These are phyloP conservation scores for Anadara kagoshimensis DNA, from an alignment of 1,140 invertebrate genomes.

Conservation along the genomic window DNA sequence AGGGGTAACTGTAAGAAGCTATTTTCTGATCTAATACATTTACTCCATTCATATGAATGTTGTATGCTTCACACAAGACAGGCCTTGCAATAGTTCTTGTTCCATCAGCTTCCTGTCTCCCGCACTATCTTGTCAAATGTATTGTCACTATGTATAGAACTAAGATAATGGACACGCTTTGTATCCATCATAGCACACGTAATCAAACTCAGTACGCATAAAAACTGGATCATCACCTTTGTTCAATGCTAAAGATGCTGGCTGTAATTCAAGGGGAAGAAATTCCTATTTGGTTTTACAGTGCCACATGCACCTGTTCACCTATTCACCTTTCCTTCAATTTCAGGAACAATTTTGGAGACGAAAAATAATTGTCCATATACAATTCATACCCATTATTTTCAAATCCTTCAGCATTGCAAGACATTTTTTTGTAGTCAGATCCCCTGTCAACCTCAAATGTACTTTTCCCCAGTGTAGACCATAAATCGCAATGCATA, in stretches of 20 bases:
- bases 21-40: neutral
- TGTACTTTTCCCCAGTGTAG: neutral
- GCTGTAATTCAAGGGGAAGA: neutral
- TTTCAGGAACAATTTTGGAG: neutral
- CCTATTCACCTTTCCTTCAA: neutral
- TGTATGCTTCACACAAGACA: neutral
- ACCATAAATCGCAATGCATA: slow-evolving; percentile 28
- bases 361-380: slow-evolving; percentile 12
- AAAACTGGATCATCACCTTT: neutral
- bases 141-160: neutral
- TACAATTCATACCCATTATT: slow-evolving; percentile 11
- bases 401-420: neutral
- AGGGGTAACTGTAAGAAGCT: neutral
- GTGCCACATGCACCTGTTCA: slow-evolving; percentile 30
- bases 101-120: neutral
- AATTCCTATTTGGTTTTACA: neutral
- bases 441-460: neutral
- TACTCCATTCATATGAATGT: slow-evolving; percentile 1
- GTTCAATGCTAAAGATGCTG: neutral
- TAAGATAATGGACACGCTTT: neutral
- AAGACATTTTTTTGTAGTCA: neutral
- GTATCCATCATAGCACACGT: neutral
- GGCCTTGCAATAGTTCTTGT: neutral
- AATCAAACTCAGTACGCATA: neutral
- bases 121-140: neutral